Base-by-base conservation (phyloP, 2,888 invertebrate species). In the Sialis lutaria region DNA sequence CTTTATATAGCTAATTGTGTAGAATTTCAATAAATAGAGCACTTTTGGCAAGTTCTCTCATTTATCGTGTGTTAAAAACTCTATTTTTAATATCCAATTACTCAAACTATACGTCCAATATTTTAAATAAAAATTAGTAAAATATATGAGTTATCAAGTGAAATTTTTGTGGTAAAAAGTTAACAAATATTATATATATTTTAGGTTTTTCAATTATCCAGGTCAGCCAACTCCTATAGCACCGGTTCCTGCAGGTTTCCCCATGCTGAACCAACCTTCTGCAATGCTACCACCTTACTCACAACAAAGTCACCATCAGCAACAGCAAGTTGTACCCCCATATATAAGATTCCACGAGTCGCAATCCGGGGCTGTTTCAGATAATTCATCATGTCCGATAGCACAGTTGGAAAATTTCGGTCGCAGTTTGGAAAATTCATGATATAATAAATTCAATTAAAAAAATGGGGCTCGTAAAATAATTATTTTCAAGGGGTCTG, bases 201-300 rank as follows among this genome's bases (percentile, higher is more conserved):
- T n/a, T n/a, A n/a, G 73, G 73, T 73, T 73, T 55, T 73, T 73
- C 53, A 73, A 73, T 57, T 72, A 70, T 51, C 69, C 69, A 2
- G 67, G 67, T 33, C 68, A 68, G 53, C 59, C 66, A n/a, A 62
- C 65, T 41, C 56, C 55, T 34, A 53, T 58, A 10, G 55, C 50
- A 8, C 45, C 51, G 31, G 45, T 52, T 8, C 46, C 51, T 4
- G 40, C 55, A 4, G 40, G 45, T 5, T 42, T 48, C 12, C 50
- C 52, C 12, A 10, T 33, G 5, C 30, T 47, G 6, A 42, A 42
- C 12, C 37, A 42, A 30, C 13, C 32, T 30, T n/a, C 32, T 5
- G 6, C 45, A 39, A 6, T 47, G 22, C 34, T 47, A 30, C 42
- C 10, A 33, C 34, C 33, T 42, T 37, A 33, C 22, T 13, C 30